Percentiles rank a stretch among this genome's conserved stretches.
phyloP scores from a whole-genome alignment of 2,797 vertebrate species.

The Pygocentrus nattereri region DNA sequence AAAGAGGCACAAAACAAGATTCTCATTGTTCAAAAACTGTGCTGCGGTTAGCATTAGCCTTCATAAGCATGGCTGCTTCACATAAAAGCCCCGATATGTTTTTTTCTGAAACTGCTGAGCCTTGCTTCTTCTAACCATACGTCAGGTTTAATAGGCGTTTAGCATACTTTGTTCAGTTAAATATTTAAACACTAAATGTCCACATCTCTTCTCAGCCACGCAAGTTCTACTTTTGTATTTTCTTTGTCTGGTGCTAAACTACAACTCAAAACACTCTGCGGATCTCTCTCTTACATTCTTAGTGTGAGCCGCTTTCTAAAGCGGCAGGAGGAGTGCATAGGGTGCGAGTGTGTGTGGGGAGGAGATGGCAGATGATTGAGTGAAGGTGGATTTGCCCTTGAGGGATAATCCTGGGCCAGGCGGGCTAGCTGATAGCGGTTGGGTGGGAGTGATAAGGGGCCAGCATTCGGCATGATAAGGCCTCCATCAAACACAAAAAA shows the following conservation, averaged over 20 bases:
- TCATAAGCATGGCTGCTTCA: background rate
- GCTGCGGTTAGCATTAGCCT: background rate
- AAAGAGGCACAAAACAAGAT: background rate
- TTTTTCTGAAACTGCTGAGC: constrained; percentile 13
- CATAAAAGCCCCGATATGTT: background rate
- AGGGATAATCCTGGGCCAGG: constrained; percentile 79
- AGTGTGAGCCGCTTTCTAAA: constrained; percentile 11
- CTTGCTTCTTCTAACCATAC: constrained; percentile 7
- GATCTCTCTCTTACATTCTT: constrained; percentile 1
- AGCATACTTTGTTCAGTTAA: background rate
- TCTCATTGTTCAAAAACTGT: background rate
- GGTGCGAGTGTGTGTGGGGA: constrained; percentile 29
- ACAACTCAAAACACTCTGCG: background rate
- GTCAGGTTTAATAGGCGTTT: background rate
- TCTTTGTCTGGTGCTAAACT: background rate
- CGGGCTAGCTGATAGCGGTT: constrained; percentile 66
- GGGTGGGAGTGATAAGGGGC: constrained; percentile 77
- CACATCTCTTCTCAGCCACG: background rate
- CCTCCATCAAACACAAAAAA: constrained; percentile 76
- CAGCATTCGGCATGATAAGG: constrained; percentile 73
- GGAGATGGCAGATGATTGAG: constrained; percentile 78
- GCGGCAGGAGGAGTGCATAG: constrained; percentile 1
- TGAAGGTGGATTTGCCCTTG: constrained; percentile 79
- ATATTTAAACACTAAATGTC: constrained; percentile 13
- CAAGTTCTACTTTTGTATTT: background rate